Base-by-base conservation (phyloP, 2,888 invertebrate genomes). In the Caenorhabditis plicata region DNA sequence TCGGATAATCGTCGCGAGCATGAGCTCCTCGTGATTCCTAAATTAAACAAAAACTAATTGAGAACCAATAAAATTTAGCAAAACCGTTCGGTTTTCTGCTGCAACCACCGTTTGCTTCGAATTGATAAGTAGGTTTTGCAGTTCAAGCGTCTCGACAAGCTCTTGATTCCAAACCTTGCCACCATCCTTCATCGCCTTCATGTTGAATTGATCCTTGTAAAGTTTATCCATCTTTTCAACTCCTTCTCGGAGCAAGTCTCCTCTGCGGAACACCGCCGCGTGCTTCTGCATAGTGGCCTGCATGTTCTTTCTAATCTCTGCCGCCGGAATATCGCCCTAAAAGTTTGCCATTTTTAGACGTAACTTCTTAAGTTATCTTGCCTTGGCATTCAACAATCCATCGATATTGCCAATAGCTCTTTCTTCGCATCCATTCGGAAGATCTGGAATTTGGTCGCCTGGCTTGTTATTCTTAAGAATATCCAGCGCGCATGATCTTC, bases 231-330 rank as follows among this genome's bases (percentile, higher is more conserved):
- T 89, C 82, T 89, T 84, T 31, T 83, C 78, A 51, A 86, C 86
- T 78, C 93, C 98, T 83, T 91, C 82, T 69, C 72, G 45, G 17
- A 98, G 86, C 3, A 89, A 87, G 68, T 89, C 88, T 47, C 89
- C 91, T 73, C 90, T 91, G 68, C 98, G 86, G 86, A 99, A 98
- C 2, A 98, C 98, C 36, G 95, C 95, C 0, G 96, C 96, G 83
- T 99, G 90, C 41, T 86, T 87, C 84, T 99, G 98, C 98, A 98
- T 99, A 27, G 89, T 88, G 84, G 83, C 92, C 83, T 98, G 98
- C 92, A 99, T 90, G 72, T 87, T 87, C 71, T 94, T 85, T 56
- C 98, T 87, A 68, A 98, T 85, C 36, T 88, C 88, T 1, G 93
- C 91, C 0, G 93, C 92, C 8, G 73, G 57, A 29, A 74, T 66